Evolutionary conservation across 2,888 invertebrate genomes (phyloP).

Genomic region (Scelioninae gen. 1): DNA sequence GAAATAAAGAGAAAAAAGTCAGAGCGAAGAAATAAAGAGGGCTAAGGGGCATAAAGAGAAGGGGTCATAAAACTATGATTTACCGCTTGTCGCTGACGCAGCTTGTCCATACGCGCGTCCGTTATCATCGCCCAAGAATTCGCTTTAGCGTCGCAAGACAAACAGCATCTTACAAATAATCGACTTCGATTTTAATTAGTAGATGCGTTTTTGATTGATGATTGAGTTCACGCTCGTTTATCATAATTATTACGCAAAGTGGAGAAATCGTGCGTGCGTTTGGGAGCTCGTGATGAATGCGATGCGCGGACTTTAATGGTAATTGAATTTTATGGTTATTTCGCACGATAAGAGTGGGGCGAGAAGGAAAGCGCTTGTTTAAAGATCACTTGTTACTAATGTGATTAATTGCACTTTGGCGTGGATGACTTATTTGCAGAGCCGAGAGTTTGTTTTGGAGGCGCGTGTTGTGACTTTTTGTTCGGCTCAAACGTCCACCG

Average conservation of each 20-base stretch:
- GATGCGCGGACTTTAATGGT: conserved; percentile 44
- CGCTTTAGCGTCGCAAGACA: conserved; percentile 18
- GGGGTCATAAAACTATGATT: conserved; percentile 83
- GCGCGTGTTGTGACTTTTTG: conserved; percentile 47
- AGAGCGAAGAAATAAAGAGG: conserved; percentile 65
- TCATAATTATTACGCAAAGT: conserved; percentile 64
- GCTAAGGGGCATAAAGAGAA: conserved; percentile 77
- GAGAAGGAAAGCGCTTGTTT: conserved; percentile 43
- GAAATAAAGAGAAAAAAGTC: conserved; percentile 58
- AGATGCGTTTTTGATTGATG: conserved; percentile 51
- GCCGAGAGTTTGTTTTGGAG: conserved; percentile 48
- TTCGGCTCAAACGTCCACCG: conserved; percentile 21
- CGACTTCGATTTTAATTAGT: conserved; percentile 58
- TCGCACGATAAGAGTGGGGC: conserved; percentile 17
- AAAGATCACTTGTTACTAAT: conserved; percentile 60
- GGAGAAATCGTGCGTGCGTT: conserved; percentile 58
- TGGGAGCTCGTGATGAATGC: conserved; percentile 43
- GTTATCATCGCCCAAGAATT: conserved; percentile 34
- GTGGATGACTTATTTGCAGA: conserved; percentile 50
- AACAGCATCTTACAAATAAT: conserved; percentile 44
- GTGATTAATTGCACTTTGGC: conserved; percentile 56
- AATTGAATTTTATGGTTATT: conserved; percentile 62
- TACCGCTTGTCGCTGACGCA: conserved; percentile 81
- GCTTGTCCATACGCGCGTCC: conserved; percentile 19
- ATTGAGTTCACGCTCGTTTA: conserved; percentile 43